Evolutionary conservation across 2,113 vertebrate species (phyloP).

Genomic region (Carlito syrichta): DNA sequence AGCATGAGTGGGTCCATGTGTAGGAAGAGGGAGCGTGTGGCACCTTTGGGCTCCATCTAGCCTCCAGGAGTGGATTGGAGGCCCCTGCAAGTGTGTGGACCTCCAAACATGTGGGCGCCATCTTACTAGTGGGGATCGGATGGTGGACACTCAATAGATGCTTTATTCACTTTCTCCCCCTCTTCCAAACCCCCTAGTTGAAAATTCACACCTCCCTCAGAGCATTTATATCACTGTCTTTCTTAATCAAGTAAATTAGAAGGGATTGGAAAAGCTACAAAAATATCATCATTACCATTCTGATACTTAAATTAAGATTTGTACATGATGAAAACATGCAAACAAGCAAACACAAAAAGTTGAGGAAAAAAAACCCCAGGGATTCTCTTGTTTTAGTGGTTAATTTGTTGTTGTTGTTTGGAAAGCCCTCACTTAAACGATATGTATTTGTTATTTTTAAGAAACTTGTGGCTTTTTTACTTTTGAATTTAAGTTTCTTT

Average conservation of each 20-base stretch:
- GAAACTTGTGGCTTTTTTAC: background rate
- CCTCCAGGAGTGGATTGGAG: constrained; percentile 71
- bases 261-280: background rate
- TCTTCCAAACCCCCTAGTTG: background rate
- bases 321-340: background rate
- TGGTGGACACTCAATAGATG: background rate
- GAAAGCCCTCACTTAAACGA: background rate
- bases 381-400: background rate
- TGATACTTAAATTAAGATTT: background rate
- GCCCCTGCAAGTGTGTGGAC: constrained; percentile 77
- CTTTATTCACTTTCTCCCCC: background rate
- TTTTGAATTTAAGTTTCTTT: background rate
- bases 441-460: background rate
- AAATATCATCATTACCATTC: background rate
- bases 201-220: background rate
- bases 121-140: background rate
- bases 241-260: background rate
- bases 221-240: background rate
- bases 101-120: fast-evolving
- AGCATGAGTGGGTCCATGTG: fast-evolving
- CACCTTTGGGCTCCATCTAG: constrained; percentile 70
- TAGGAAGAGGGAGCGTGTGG: background rate
- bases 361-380: too few species aligned
- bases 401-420: background rate
- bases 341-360: background rate